phyloP scores from a whole-genome alignment of 2,113 vertebrate genomes.

The Gadus macrocephalus region DNA sequence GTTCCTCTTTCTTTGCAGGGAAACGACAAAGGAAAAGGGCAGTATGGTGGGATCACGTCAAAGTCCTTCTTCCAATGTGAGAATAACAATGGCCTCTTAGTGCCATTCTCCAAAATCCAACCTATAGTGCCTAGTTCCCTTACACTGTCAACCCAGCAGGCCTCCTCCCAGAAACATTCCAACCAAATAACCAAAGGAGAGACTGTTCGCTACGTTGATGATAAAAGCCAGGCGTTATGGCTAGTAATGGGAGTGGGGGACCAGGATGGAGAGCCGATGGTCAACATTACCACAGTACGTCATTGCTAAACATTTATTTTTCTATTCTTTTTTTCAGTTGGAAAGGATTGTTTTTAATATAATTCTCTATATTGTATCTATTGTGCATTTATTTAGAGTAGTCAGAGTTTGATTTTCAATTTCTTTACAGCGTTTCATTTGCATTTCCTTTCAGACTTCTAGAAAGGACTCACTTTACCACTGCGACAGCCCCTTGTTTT shows the following conservation, averaged over 20 bases:
- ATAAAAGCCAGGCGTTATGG: constrained; percentile 51
- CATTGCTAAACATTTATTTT: not conserved
- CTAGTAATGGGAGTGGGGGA: constrained; percentile 64
- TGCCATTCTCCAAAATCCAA: constrained; percentile 68
- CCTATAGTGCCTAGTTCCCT: not conserved
- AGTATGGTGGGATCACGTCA: constrained; percentile 27
- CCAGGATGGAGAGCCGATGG: constrained; percentile 15
- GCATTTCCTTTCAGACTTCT: too few species aligned
- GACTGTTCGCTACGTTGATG: constrained; percentile 66
- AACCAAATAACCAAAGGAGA: constrained; percentile 61
- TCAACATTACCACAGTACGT: constrained; percentile 65
- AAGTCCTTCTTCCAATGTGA: constrained; percentile 60
- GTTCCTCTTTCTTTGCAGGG: constrained; percentile 52
- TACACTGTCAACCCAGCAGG: rapidly evolving
- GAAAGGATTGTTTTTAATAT: not conserved
- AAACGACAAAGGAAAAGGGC: constrained; percentile 66
- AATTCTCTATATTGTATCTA: not conserved
- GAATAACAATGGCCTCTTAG: constrained; percentile 69
- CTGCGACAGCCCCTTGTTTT: too few species aligned
- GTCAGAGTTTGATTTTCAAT: too few species aligned
- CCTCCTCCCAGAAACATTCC: rapidly evolving
- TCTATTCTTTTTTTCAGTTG: not conserved
- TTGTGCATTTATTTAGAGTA: not conserved
- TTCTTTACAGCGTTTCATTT: too few species aligned
- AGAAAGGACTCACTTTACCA: too few species aligned